These are phyloP conservation scores for Shinisaurus crocodilurus DNA, from an alignment of 2,113 vertebrate genomes.

Conservation along the genomic window DNA sequence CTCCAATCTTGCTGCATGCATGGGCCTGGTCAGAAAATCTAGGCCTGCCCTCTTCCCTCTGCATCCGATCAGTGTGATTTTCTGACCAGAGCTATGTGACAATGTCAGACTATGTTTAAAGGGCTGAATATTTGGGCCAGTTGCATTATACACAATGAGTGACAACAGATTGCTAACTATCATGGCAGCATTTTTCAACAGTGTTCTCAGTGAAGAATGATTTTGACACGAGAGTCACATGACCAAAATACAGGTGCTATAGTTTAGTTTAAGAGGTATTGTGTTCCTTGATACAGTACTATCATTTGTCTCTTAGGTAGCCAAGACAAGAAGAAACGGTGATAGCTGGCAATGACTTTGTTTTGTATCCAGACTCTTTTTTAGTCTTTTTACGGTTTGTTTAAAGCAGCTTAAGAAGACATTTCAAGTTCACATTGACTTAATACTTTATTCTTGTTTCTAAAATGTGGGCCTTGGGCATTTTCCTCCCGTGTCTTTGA, in stretches of 20 bases:
- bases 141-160: background rate
- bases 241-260: background rate
- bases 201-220: background rate
- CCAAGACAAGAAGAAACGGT: no score
- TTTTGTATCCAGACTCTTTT: background rate
- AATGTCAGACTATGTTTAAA: background rate
- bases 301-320: background rate
- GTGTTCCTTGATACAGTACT: background rate
- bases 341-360: background rate
- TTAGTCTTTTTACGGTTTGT: background rate
- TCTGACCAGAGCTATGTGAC: background rate
- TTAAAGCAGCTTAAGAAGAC: fast-evolving
- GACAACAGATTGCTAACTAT: background rate
- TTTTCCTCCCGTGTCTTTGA: background rate
- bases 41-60: background rate
- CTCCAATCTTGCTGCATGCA: background rate
- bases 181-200: background rate
- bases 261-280: background rate
- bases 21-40: background rate
- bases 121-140: background rate
- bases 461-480: background rate
- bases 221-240: background rate
- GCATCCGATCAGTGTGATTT: background rate
- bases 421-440: fast-evolving
- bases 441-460: fast-evolving